A percentile compares a stretch with the other conserved stretches of the same genome.
phyloP scores from a whole-genome alignment of 2,113 vertebrate species.

The Macrotis lagotis region DNA sequence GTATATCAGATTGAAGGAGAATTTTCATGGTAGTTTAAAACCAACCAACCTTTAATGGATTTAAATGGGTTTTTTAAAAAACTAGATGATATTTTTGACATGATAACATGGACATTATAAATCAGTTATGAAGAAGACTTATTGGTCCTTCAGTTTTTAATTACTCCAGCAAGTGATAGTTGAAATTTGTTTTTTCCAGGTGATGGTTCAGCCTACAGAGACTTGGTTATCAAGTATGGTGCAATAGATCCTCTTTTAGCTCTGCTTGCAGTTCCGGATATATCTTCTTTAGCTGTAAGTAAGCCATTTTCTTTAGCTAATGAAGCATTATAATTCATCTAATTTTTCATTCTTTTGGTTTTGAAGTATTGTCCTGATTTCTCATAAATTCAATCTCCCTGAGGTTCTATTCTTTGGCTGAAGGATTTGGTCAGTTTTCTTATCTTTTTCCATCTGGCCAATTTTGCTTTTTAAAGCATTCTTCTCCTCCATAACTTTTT shows the following conservation, averaged over 20 bases:
- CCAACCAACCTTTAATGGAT: not conserved
- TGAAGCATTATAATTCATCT: not conserved
- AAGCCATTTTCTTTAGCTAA: not conserved
- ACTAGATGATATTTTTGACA: not conserved
- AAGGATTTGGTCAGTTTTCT: too few species aligned
- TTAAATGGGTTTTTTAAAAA: not conserved
- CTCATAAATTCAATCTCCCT: too few species aligned
- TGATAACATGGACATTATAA: not conserved
- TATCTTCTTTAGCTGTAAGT: slow-evolving; percentile 91
- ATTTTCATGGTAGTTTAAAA: not conserved
- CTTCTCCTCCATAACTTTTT: too few species aligned
- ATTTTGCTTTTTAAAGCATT: too few species aligned
- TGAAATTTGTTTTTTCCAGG: slow-evolving; percentile 80
- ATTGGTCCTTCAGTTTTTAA: not conserved
- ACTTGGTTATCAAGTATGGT: slow-evolving; percentile 93
- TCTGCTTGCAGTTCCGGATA: slow-evolving; percentile 87
- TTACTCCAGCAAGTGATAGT: not conserved
- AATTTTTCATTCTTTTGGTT: too few species aligned
- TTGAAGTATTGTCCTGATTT: too few species aligned
- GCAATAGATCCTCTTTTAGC: slow-evolving; percentile 88
- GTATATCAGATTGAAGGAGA: not conserved
- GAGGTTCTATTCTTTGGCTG: too few species aligned
- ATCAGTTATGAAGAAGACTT: not conserved
- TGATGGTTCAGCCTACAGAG: slow-evolving; percentile 91
- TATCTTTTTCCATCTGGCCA: too few species aligned